Conservation (phyloP, 2,797 vertebrate species). For the Enoplosus armatus region DNA sequence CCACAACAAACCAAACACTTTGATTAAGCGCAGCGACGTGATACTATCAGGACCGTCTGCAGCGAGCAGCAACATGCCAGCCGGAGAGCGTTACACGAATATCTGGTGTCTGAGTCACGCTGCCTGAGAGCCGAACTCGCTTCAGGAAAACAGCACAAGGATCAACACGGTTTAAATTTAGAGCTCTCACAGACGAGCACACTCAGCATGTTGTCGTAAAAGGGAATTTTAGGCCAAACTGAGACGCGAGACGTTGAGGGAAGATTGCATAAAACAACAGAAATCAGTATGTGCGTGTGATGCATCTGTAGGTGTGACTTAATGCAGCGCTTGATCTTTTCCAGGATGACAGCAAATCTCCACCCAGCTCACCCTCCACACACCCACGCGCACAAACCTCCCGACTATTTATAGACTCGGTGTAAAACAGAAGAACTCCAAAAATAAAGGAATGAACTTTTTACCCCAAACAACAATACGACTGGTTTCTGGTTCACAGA, state of each 20-base stretch:
- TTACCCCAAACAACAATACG: conserved; percentile 75
- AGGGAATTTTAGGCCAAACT: conserved; percentile 49
- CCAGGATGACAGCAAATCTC: conserved; percentile 67
- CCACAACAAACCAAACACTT: conserved; percentile 17
- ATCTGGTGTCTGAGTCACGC: conserved; percentile 66
- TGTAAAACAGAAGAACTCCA: conserved; percentile 71
- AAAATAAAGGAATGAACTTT: conserved; percentile 80
- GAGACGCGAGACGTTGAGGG: conserved; percentile 31
- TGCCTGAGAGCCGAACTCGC: conserved; percentile 36
- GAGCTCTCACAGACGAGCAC: conserved; percentile 55
- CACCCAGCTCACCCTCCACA: conserved; percentile 45
- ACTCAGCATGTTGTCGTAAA: conserved; percentile 58
- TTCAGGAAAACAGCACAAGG: conserved; percentile 52
- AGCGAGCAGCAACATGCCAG: conserved; percentile 48
- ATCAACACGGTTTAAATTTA: conserved; percentile 69
- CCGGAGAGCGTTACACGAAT: conserved; percentile 47
- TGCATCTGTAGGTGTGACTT: conserved; percentile 43
- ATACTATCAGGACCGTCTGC: conserved; percentile 13
- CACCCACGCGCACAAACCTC: conserved; percentile 51
- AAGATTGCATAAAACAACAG: conserved; percentile 43
- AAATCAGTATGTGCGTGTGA: neutral
- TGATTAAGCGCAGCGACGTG: conserved; percentile 24
- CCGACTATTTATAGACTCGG: conserved; percentile 66
- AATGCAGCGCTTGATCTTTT: conserved; percentile 61
- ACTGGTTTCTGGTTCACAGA: conserved; percentile 66